Evolutionary conservation across 2,888 invertebrate species (phyloP).

Genomic region (Julus scanicus): DNA sequence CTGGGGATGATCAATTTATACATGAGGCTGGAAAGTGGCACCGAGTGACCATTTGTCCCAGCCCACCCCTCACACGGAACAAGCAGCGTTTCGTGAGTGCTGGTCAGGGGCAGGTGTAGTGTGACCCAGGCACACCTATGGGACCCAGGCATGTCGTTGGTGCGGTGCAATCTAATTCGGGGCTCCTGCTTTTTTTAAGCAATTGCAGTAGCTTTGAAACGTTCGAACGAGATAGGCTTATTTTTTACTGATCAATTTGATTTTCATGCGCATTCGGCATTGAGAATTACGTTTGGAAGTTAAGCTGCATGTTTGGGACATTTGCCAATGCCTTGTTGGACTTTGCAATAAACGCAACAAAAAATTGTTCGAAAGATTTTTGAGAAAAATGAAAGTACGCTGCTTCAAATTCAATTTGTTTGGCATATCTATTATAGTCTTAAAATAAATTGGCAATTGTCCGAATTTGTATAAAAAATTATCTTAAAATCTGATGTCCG

Average conservation of each 20-base stretch:
- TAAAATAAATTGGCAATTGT: slow-evolving; percentile 30
- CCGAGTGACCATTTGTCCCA: slow-evolving; percentile 58
- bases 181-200: slow-evolving; percentile 32
- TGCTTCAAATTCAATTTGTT: background rate
- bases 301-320: slow-evolving; percentile 8
- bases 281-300: background rate
- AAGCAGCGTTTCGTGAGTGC: slow-evolving; percentile 55
- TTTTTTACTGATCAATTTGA: background rate
- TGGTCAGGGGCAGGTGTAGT: slow-evolving; percentile 56
- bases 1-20: slow-evolving; percentile 56
- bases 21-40: slow-evolving; percentile 70
- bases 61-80: slow-evolving; percentile 54
- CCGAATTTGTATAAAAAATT: background rate
- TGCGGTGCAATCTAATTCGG: background rate
- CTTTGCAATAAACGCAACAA: background rate
- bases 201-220: background rate
- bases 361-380: background rate
- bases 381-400: background rate
- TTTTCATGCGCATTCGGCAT: background rate
- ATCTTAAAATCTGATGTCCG: background rate
- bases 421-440: background rate
- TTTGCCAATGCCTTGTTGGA: slow-evolving; percentile 9
- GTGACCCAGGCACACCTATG: slow-evolving; percentile 57
- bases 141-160: slow-evolving; percentile 55
- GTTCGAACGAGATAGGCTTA: background rate